Conservation (phyloP, 2,888 invertebrate genomes). For the Ceramica pisi region DNA sequence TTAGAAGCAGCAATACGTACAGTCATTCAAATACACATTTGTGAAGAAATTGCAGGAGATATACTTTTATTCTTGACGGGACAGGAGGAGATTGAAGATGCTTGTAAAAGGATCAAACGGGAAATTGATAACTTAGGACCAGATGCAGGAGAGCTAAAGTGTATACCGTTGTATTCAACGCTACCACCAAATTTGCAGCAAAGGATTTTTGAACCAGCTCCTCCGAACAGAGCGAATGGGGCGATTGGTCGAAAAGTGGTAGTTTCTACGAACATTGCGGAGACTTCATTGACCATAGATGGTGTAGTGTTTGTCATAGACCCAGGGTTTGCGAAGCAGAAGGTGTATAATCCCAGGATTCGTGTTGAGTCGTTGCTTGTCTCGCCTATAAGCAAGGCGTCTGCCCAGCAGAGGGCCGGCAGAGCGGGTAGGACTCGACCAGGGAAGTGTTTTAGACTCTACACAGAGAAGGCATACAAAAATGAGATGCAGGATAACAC, state of each 20-base stretch:
- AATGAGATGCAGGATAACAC: constrained; percentile 99
- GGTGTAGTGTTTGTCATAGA: constrained; percentile 99
- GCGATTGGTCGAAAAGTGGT: constrained; percentile 98
- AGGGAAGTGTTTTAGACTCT: constrained; percentile 98
- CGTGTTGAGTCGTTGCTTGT: constrained; percentile 99
- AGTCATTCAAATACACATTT: constrained; percentile 98
- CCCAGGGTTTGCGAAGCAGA: constrained; percentile 99
- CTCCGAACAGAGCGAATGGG: constrained; percentile 96
- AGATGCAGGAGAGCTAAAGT: constrained; percentile 99
- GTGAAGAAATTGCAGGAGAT: constrained; percentile 97
- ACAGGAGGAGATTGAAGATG: constrained; percentile 99
- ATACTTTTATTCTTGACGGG: constrained; percentile 96
- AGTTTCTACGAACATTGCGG: constrained; percentile 99
- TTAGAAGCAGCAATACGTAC: constrained; percentile 99
- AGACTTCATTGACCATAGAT: constrained; percentile 99
- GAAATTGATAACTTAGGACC: constrained; percentile 98
- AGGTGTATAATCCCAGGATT: constrained; percentile 96
- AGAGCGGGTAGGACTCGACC: constrained; percentile 99
- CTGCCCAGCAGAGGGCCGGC: constrained; percentile 99
- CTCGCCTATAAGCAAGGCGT: constrained; percentile 99
- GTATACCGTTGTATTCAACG: constrained; percentile 99
- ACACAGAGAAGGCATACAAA: constrained; percentile 98
- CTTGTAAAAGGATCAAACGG: constrained; percentile 98
- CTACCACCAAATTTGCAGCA: constrained; percentile 99
- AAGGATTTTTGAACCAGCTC: constrained; percentile 98